phyloP scores from a whole-genome alignment of 1,140 invertebrate species.

The Cherax destructor region DNA sequence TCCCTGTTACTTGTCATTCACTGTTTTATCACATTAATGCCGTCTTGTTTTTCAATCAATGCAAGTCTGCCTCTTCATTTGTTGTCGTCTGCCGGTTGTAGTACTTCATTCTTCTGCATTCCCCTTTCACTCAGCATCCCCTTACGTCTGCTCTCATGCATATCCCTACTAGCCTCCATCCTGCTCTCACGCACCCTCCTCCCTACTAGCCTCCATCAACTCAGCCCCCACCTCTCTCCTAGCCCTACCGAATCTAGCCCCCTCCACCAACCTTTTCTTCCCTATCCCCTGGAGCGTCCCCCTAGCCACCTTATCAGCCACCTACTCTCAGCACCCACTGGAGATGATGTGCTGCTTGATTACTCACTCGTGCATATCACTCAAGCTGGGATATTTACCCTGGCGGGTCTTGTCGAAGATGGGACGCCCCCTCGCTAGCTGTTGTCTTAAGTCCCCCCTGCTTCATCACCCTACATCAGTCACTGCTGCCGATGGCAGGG shows the following conservation, averaged over 20 bases:
- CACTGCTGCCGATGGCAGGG: not conserved
- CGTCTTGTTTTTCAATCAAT: too few relatives aligned
- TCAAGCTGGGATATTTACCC: constrained; percentile 29
- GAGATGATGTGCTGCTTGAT: not conserved
- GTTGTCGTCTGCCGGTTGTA: too few relatives aligned
- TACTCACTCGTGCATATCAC: constrained; percentile 28
- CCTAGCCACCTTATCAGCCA: too few relatives aligned
- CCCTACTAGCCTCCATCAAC: too few relatives aligned
- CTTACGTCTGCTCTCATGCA: too few relatives aligned
- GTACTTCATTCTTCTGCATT: too few relatives aligned
- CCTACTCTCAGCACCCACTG: not conserved
- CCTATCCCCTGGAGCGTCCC: too few relatives aligned
- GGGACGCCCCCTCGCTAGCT: not conserved
- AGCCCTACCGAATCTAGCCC: not conserved
- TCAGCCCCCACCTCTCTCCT: not conserved
- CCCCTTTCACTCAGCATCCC: not conserved
- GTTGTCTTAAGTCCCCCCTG: constrained; percentile 9
- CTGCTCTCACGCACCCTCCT: too few relatives aligned
- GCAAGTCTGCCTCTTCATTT: too few relatives aligned
- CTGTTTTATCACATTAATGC: too few relatives aligned
- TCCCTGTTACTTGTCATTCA: too few relatives aligned
- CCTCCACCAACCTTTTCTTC: not conserved
- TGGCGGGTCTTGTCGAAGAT: not conserved
- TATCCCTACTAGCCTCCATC: too few relatives aligned
- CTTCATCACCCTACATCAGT: constrained; percentile 22